phyloP scores from a whole-genome alignment of 2,888 invertebrate genomes.

The Drosophila neutralis region DNA sequence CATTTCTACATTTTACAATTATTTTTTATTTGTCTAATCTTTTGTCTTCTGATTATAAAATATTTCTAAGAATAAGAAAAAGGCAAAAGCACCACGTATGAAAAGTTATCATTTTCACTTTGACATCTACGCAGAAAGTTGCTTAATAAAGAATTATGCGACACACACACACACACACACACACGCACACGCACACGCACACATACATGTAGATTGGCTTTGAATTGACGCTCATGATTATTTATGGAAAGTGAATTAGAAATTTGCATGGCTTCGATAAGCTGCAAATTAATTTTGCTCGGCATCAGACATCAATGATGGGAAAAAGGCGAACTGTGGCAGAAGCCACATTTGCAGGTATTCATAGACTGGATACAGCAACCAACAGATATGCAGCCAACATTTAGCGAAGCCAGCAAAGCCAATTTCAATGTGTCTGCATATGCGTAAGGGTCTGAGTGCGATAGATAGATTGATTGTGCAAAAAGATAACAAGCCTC shows the following conservation, averaged over 20 bases:
- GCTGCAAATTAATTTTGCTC: constrained; percentile 75
- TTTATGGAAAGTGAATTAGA: constrained; percentile 78
- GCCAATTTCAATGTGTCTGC: constrained; percentile 25
- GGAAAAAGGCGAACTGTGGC: constrained; percentile 4
- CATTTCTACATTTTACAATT: background rate
- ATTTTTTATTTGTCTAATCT: background rate
- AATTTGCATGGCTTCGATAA: constrained; percentile 75
- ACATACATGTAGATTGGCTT: constrained; percentile 35
- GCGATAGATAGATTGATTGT: background rate
- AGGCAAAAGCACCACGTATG: background rate
- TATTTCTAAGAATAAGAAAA: background rate
- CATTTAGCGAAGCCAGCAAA: constrained; percentile 34
- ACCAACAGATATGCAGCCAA: background rate
- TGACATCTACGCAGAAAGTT: constrained; percentile 29
- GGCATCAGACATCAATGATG: constrained; percentile 29
- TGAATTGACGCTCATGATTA: constrained; percentile 77
- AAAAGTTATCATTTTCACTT: constrained; percentile 18
- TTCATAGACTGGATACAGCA: background rate
- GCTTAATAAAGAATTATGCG: constrained; percentile 22
- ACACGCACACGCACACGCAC: constrained; percentile 1
- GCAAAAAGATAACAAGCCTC: background rate
- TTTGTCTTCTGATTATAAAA: background rate
- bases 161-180: constrained; percentile 6
- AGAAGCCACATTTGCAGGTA: constrained; percentile 11
- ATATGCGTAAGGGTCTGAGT: background rate